A percentile compares a stretch with the other conserved stretches of the same genome.
Conservation (phyloP, 2,113 vertebrate genomes). For the Mesitornis unicolor region DNA sequence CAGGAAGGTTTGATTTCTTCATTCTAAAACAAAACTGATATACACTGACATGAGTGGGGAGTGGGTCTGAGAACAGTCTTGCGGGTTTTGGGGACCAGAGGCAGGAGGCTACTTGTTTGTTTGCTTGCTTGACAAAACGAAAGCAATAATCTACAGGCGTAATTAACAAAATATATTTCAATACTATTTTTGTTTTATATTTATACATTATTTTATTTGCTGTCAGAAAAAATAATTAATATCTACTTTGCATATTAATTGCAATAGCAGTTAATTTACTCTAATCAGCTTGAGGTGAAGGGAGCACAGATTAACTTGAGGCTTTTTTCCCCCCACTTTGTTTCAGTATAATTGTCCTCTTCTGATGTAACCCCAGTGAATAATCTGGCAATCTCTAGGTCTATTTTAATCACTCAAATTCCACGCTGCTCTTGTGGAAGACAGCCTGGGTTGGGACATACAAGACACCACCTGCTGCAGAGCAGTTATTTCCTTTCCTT, state of each 20-base stretch:
- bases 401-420: not conserved
- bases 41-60: not conserved
- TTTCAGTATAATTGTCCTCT: conserved; percentile 29
- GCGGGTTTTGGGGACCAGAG: not conserved
- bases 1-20: not conserved
- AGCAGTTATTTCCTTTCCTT: not conserved
- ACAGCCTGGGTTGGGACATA: not conserved
- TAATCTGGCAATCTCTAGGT: not conserved
- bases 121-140: not conserved
- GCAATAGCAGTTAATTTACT: conserved; percentile 25
- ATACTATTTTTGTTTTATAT: not conserved
- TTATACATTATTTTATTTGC: not conserved
- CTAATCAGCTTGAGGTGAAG: conserved; percentile 46
- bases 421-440: not conserved
- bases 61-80: not conserved
- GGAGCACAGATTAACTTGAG: conserved; percentile 35
- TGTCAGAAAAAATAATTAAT: conserved; percentile 3
- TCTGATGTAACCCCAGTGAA: not conserved
- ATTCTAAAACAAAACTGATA: not conserved
- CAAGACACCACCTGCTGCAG: not conserved
- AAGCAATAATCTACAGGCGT: not conserved
- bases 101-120: not conserved
- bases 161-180: not conserved
- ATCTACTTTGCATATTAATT: conserved; percentile 18
- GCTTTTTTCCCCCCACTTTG: not conserved